Evolutionary conservation across 2,797 vertebrate species (phyloP).

Genomic region (Artibeus jamaicensis): DNA sequence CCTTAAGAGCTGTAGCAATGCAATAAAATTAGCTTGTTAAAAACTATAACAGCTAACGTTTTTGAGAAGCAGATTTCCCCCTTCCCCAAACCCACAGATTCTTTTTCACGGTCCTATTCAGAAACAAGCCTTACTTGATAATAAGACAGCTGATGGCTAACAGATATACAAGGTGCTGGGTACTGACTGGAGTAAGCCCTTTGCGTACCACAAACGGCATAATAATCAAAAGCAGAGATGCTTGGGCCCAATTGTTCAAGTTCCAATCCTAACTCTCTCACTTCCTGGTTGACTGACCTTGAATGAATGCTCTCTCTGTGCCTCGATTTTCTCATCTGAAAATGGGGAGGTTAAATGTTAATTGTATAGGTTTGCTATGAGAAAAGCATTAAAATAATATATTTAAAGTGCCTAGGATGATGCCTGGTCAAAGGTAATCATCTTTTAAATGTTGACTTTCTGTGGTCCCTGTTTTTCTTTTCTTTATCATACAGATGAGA

Average conservation of each 20-base stretch:
- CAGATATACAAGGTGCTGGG: not conserved
- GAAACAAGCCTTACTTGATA: constrained; percentile 24
- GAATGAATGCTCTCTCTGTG: not conserved
- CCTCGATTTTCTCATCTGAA: constrained; percentile 56
- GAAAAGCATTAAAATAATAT: not conserved
- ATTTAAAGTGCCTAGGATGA: not conserved
- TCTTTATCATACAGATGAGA: not conserved
- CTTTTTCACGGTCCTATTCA: constrained; percentile 3
- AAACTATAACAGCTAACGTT: constrained; percentile 38
- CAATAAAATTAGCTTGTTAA: constrained; percentile 44
- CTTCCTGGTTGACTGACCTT: constrained; percentile 52
- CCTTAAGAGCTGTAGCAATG: not conserved
- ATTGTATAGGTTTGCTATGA: not conserved
- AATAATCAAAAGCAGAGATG: not conserved
- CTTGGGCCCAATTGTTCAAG: not conserved
- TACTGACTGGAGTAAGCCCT: not conserved
- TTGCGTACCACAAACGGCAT: not conserved
- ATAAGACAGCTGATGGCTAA: not conserved
- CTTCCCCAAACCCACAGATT: constrained; percentile 27
- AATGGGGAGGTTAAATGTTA: not conserved
- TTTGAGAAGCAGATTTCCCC: not conserved
- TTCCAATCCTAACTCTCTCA: constrained; percentile 3
- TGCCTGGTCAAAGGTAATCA: not conserved
- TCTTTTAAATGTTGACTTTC: not conserved
- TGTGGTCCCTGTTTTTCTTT: not conserved